Base-by-base conservation (phyloP, 2,113 vertebrate genomes). In the Oenanthe melanoleuca region DNA sequence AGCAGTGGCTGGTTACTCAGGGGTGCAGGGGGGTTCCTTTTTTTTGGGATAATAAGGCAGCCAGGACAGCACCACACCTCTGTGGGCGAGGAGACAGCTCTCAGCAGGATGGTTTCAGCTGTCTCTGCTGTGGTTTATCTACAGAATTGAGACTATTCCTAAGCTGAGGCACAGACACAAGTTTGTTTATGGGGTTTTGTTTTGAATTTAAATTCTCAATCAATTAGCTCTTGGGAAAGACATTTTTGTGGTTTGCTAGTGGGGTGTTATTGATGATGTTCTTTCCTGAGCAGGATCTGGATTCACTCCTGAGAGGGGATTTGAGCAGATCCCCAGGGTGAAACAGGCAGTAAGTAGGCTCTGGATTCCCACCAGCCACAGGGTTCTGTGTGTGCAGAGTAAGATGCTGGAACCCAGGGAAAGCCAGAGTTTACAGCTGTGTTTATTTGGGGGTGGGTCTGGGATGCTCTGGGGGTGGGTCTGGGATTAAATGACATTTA, bases 191-290 rank as follows among this genome's bases (percentile, higher is more conserved):
- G 49, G 40, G 24, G 2, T 52, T 91, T 70, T 77, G 31, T 52
- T 94, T 80, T 4, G 10, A 42, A 71, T 90, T 59, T 67, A 77
- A 96, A 74, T 18, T 44, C 28, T 40, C 64, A 81, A 80, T 92
- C 88, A 95, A 90, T 95, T 92, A 95, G 64, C 52, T 89, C 56
- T 70, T 31, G 25, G 86, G 78, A 81, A 88, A 87, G n/a, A 95
- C 80, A 86, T 40, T 92, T 95, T 38, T 89, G 89, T 82, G 84
- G 94, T 89, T 95, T 88, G 56, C 49, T 92, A 23, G 64, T 6
- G 14, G 78, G 74, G 52, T 23, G 55, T 73, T 88, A 87, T 16
- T 60, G 84, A 85, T 55, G 89, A 38, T 52, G 44, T 8, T 63
- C 64, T 61, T 64, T 56, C 60, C 60, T 19, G 38, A 88, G 81